Evolutionary conservation across 2,113 vertebrate genomes (phyloP), one percentile per base, ranked within the genome.

Genomic region (Stigmatopora argus): DNA sequence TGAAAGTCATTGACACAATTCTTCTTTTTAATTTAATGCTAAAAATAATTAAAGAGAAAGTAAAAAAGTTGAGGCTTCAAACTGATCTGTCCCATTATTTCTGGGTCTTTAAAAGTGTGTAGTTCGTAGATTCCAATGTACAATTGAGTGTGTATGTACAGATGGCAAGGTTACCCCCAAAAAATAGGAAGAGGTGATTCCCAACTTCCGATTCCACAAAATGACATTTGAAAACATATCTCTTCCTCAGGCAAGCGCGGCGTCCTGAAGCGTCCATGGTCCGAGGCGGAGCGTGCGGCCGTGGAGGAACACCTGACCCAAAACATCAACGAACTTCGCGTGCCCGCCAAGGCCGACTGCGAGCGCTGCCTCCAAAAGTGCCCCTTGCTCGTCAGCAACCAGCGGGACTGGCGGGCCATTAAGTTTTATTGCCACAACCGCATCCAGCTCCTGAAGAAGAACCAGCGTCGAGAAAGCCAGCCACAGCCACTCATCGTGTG

Each of bases 371-470:
- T 92, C 67, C 89, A 91, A 82, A 85, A 83, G 83, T 92, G 90
- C 73, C 91, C 91, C 65, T 84, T 92, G 65, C 83, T 92, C 83
- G 90, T 89, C 75, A 88, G 71, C 83, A 92, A 92, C 85, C 88
- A 89, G 60, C 88, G 91, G 0, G 91, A 92, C 88, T 92, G 91
- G 91, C 77, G 90, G 19, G 90, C 89, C 45, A 88, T 92, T 64
- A 92, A 92, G 73, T 92, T 92, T 79, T 91, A 92, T 79, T 91
- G 89, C 78, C 91, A 91, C 88, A 92, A 92, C 71, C 90, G 90
- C 67, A 92, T 92, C 49, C 89, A 92, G 78, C 81, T 92, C 78
- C 79, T 91, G 65, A 92, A 92, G 83, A 92, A 92, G 66, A 91
- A 88, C 64, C 85, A 89, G 84, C 85, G 84, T 67, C 82, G 90